phyloP scores from a whole-genome alignment of 2,113 vertebrate species.

The Phalacrocorax pelagicus region DNA sequence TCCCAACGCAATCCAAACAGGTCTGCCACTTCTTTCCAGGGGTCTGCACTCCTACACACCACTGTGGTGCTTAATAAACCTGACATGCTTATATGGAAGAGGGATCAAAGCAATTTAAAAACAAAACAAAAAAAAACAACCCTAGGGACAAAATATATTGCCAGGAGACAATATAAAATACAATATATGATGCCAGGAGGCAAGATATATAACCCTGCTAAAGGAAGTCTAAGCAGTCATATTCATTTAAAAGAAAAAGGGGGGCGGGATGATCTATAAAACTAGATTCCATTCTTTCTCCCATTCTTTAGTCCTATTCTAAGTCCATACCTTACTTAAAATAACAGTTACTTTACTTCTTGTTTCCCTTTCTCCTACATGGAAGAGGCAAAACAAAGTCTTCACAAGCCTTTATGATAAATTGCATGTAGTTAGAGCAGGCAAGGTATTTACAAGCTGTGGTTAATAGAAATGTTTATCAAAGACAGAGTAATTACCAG shows the following conservation, averaged over 20 bases:
- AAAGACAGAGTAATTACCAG: conserved; percentile 36
- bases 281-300: background rate
- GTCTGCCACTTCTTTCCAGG: background rate
- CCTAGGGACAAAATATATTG: background rate
- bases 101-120: background rate
- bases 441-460: conserved; percentile 35
- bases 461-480: conserved; percentile 36
- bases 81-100: background rate
- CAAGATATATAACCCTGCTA: background rate
- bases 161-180: background rate
- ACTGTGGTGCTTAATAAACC: background rate
- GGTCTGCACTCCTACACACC: background rate
- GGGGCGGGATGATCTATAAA: background rate
- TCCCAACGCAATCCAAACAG: background rate
- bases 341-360: background rate
- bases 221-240: background rate
- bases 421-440: background rate
- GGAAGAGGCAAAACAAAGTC: background rate
- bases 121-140: background rate
- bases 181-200: background rate
- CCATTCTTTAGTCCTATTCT: no score
- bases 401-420: background rate
- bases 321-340: background rate
- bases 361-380: background rate
- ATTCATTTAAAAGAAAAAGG: background rate